Percentiles rank a stretch among this genome's conserved stretches.
Conservation (phyloP, 2,888 invertebrate genomes). For the Dolichomitus sp. region DNA sequence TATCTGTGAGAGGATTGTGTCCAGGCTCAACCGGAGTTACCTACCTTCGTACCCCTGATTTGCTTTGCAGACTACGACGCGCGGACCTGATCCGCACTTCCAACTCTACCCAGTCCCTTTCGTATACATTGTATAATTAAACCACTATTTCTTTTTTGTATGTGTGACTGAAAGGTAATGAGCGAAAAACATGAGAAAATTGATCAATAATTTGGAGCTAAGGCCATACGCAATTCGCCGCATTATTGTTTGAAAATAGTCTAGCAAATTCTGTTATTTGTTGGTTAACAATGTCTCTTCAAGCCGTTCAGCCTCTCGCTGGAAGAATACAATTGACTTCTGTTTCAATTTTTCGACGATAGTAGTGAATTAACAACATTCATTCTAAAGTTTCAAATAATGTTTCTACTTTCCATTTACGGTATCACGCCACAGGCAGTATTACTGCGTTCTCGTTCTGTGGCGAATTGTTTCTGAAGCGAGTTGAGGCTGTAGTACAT, state of each 20-base stretch:
- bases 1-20: slow-evolving; percentile 66
- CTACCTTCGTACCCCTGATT: slow-evolving; percentile 77
- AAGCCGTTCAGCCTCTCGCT: background rate
- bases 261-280: too few relatives aligned
- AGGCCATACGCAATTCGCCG: background rate
- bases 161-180: too few relatives aligned
- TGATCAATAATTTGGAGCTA: background rate
- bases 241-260: too few relatives aligned
- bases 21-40: slow-evolving; percentile 74
- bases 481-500: background rate
- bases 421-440: background rate
- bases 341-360: background rate
- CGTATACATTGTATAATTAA: slow-evolving; percentile 42
- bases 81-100: slow-evolving; percentile 4
- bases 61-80: slow-evolving; percentile 76
- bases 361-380: background rate
- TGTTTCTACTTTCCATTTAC: background rate
- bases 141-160: slow-evolving; percentile 26
- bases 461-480: background rate
- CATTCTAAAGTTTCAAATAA: background rate
- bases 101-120: slow-evolving; percentile 3
- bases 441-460: background rate
- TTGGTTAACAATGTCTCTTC: background rate
- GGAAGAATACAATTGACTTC: background rate
- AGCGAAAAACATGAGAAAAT: background rate